Conservation (phyloP, 2,797 vertebrate genomes). For the Balearica regulorum region DNA sequence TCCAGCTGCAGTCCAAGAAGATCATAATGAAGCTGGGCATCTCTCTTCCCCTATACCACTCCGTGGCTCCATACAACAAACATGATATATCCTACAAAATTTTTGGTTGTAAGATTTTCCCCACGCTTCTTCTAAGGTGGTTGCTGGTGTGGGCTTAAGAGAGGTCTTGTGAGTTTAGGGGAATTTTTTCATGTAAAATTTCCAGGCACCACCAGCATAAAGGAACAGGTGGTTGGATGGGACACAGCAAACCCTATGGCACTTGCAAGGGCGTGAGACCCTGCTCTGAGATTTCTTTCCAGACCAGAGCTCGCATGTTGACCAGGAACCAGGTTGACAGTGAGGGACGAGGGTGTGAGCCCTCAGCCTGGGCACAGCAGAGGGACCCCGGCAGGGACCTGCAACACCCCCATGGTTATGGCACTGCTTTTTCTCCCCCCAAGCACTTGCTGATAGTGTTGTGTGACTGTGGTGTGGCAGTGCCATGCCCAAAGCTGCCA, state of each 20-base stretch:
- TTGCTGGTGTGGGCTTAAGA: neutral
- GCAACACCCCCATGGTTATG: neutral
- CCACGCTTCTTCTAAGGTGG: neutral
- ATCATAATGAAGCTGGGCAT: neutral
- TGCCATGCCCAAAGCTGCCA: neutral
- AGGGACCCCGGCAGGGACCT: accelerated
- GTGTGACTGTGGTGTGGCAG: neutral
- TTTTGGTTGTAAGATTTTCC: accelerated
- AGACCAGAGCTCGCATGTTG: accelerated
- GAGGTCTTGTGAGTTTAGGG: neutral
- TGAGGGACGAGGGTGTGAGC: neutral
- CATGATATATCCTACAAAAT: neutral
- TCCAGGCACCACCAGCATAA: neutral
- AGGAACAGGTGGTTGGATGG: neutral
- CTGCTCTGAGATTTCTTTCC: neutral
- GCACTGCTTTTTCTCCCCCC: neutral
- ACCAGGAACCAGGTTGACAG: neutral
- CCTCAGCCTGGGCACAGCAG: neutral
- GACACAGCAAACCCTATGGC: neutral
- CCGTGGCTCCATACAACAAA: neutral
- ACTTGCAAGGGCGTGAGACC: neutral
- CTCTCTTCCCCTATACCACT: neutral
- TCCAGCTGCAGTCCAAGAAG: neutral
- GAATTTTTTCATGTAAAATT: neutral
- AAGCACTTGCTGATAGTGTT: neutral